These are phyloP conservation scores for Lycaon pictus DNA, from an alignment of 2,113 vertebrate genomes.

Conservation along the genomic window DNA sequence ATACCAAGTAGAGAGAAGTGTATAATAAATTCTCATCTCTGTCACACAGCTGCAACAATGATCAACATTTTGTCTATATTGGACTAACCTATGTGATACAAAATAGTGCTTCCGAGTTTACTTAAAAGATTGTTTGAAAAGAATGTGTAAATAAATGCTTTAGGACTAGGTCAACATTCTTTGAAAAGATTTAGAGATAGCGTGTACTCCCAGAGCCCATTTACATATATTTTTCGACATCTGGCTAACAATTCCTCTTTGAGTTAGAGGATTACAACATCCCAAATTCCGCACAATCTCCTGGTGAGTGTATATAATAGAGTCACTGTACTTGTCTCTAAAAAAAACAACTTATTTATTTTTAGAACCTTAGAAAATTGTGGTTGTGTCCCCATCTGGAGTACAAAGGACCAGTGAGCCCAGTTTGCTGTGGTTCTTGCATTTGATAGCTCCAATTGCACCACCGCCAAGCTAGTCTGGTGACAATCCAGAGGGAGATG, in stretches of 20 bases:
- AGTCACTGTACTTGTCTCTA: constrained; percentile 76
- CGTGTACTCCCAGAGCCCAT: constrained; percentile 50
- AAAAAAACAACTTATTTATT: constrained; percentile 72
- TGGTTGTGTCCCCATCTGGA: constrained; percentile 51
- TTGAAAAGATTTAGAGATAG: constrained; percentile 55
- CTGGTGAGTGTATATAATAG: constrained; percentile 73
- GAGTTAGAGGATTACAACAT: constrained; percentile 70
- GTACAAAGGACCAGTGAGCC: constrained; percentile 72
- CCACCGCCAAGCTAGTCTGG: background rate
- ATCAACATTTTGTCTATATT: constrained; percentile 13
- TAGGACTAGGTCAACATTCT: constrained; percentile 61
- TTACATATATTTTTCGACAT: constrained; percentile 71
- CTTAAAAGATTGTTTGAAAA: constrained; percentile 53
- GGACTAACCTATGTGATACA: constrained; percentile 6
- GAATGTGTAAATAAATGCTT: constrained; percentile 59
- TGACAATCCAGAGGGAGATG: background rate
- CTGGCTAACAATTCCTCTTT: constrained; percentile 78
- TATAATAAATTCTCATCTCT: background rate
- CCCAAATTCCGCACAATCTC: constrained; percentile 51
- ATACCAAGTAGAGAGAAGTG: background rate
- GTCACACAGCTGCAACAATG: background rate
- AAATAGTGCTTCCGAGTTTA: constrained; percentile 13
- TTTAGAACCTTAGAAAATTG: constrained; percentile 70
- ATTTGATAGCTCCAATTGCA: constrained; percentile 38
- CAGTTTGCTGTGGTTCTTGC: constrained; percentile 31